These are phyloP conservation scores for Sorex maritimensis DNA, from an alignment of 2,797 vertebrate species.

Conservation along the genomic window DNA sequence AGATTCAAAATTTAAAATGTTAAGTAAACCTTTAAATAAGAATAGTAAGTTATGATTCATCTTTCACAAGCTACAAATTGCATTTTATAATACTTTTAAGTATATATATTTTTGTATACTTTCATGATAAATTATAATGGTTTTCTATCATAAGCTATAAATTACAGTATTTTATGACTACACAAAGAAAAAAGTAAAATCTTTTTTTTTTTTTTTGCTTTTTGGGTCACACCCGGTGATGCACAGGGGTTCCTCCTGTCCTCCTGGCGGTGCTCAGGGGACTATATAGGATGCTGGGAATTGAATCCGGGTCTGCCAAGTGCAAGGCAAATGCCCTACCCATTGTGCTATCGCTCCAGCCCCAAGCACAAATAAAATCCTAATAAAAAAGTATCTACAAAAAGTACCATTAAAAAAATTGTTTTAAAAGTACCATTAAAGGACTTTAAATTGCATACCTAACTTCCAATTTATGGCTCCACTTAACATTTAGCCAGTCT, in stretches of 20 bases:
- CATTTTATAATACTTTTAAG: neutral
- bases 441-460: slow-evolving; percentile 1
- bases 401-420: neutral
- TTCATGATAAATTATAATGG: neutral
- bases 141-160: neutral
- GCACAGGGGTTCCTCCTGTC: too few species aligned
- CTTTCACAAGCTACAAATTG: slow-evolving; percentile 3
- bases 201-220: too few species aligned
- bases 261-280: too few species aligned
- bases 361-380: slow-evolving; percentile 13
- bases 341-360: too few species aligned
- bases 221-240: too few species aligned
- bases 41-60: slow-evolving; percentile 7
- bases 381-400: slow-evolving; percentile 38
- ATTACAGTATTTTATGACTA: neutral
- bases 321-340: too few species aligned
- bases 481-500: neutral
- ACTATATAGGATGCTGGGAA: too few species aligned
- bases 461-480: slow-evolving; percentile 28
- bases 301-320: too few species aligned
- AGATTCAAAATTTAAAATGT: slow-evolving; percentile 2
- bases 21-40: slow-evolving; percentile 53
- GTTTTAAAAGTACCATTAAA: neutral
- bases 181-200: neutral
- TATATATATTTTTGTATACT: neutral